Conservation (phyloP, 2,113 vertebrate genomes). For the Willisornis vidua region DNA sequence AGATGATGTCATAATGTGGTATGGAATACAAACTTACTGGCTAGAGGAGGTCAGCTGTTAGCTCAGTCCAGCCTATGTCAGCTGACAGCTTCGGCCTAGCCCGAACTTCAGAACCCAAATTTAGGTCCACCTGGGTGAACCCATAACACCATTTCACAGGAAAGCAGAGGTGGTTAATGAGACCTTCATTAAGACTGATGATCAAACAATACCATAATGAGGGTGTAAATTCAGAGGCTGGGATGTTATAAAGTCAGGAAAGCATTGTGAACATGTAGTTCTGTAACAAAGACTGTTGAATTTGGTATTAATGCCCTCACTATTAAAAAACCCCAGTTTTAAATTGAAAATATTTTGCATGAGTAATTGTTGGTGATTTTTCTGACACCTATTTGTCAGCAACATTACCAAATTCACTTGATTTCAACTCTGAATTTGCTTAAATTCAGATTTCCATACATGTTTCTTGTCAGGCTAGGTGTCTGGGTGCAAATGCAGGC, state of each 20-base stretch:
- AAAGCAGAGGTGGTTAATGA: slow-evolving; percentile 42
- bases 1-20: too few relatives aligned
- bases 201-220: slow-evolving; percentile 34
- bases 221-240: neutral
- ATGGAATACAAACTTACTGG: too few relatives aligned
- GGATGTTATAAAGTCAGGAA: neutral
- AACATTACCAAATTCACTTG: neutral
- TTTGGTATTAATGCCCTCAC: neutral
- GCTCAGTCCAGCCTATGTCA: too few relatives aligned
- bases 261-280: neutral
- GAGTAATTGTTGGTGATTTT: neutral
- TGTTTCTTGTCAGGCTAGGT: neutral
- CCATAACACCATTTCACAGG: slow-evolving; percentile 8
- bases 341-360: neutral
- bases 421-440: neutral
- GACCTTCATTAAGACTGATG: slow-evolving; percentile 45
- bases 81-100: too few relatives aligned
- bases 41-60: too few relatives aligned
- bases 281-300: neutral
- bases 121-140: too few relatives aligned
- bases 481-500: neutral
- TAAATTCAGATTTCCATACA: neutral
- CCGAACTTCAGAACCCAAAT: too few relatives aligned
- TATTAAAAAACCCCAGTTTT: neutral
- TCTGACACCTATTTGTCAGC: neutral